These are phyloP conservation scores for Alentia gelatinosa DNA, from an alignment of 2,888 invertebrate species.

Conservation along the genomic window DNA sequence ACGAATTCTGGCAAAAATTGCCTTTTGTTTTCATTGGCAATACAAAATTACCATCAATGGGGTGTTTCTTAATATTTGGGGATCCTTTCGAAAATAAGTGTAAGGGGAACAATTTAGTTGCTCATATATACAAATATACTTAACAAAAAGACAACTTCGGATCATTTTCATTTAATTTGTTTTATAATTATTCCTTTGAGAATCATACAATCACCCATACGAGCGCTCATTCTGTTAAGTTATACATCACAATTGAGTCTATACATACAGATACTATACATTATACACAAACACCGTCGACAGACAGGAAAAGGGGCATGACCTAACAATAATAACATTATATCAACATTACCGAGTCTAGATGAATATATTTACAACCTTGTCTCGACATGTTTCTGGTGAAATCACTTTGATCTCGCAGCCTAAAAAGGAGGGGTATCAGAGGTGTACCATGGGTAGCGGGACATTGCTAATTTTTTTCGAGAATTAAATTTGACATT, in stretches of 20 bases:
- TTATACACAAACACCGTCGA: not conserved
- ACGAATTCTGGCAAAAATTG: too few relatives aligned
- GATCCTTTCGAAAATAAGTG: not conserved
- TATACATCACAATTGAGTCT: slow-evolving; percentile 17
- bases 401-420: not conserved
- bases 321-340: not conserved
- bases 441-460: too few relatives aligned
- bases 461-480: too few relatives aligned
- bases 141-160: not conserved
- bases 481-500: not conserved
- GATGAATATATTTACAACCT: not conserved
- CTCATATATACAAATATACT: not conserved
- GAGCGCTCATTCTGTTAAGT: not conserved
- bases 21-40: too few relatives aligned
- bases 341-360: not conserved
- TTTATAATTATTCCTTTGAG: not conserved
- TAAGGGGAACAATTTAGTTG: too few relatives aligned
- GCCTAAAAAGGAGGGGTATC: too few relatives aligned
- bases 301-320: not conserved
- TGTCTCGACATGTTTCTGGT: not conserved
- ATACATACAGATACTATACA: slow-evolving; percentile 3
- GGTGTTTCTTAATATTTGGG: not conserved
- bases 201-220: slow-evolving; percentile 33
- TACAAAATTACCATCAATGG: too few relatives aligned
- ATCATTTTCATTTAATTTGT: slow-evolving; percentile 16